Conservation (phyloP, 2,797 vertebrate genomes). For the Sphenopsis melanotis region DNA sequence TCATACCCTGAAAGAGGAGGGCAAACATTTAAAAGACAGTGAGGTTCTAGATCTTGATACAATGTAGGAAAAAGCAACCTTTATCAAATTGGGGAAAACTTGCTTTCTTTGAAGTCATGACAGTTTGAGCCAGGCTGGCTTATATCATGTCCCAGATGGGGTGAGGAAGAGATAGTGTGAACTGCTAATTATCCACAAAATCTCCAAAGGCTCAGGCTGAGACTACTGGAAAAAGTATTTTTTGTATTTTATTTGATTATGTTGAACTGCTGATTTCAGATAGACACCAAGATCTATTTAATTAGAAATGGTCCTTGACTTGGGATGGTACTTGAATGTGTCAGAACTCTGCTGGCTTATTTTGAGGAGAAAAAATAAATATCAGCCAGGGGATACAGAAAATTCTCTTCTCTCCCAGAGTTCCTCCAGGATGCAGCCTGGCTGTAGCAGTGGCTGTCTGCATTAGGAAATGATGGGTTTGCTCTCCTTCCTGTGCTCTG, state of each 20-base stretch:
- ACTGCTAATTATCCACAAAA: not conserved
- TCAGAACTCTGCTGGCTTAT: not conserved
- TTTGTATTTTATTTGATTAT: not conserved
- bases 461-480: not conserved
- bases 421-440: not conserved
- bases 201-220: not conserved
- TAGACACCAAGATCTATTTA: not conserved
- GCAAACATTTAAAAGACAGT: not conserved
- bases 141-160: not conserved
- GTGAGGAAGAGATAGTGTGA: not conserved
- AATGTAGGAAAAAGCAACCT: not conserved
- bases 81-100: not conserved
- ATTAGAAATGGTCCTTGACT: not conserved
- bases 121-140: not conserved
- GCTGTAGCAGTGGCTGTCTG: not conserved
- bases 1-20: not conserved
- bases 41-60: not conserved
- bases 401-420: accelerated
- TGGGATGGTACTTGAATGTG: not conserved
- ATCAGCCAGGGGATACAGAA: not conserved
- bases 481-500: not conserved
- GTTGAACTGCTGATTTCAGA: not conserved
- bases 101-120: not conserved
- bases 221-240: not conserved
- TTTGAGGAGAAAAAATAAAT: not conserved